phyloP scores from a whole-genome alignment of 2,113 vertebrate genomes.

The Lonchura striata region DNA sequence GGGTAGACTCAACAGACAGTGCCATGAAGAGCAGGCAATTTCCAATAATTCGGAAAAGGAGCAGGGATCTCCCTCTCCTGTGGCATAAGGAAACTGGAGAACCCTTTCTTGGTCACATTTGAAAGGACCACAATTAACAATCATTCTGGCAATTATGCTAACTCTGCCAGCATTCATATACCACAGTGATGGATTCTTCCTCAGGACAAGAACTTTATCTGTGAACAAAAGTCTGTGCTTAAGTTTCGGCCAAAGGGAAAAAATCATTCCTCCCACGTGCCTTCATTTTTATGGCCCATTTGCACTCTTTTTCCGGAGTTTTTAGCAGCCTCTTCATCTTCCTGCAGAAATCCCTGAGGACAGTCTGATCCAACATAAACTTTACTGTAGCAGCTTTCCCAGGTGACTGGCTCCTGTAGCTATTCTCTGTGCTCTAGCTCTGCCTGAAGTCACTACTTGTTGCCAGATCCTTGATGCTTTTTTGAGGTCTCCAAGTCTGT shows the following conservation, averaged over 20 bases:
- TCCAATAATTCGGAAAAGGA: neutral
- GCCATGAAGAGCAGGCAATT: neutral
- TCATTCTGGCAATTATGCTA: neutral
- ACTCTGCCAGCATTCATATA: neutral
- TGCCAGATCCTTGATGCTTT: neutral
- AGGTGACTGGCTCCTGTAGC: conserved; percentile 39
- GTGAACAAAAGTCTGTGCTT: neutral
- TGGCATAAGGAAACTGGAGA: neutral
- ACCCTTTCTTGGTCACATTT: neutral
- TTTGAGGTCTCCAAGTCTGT: neutral
- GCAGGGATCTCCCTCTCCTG: neutral
- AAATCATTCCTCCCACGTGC: neutral
- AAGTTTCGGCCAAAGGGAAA: conserved; percentile 2
- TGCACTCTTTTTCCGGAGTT: conserved; percentile 34
- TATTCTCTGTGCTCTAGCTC: neutral
- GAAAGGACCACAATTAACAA: neutral
- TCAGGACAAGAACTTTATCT: conserved; percentile 3
- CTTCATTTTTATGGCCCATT: conserved; percentile 55
- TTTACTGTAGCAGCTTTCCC: conserved; percentile 40
- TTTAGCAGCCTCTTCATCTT: conserved; percentile 55
- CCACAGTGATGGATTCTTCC: neutral
- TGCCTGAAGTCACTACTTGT: neutral
- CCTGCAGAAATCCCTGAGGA: conserved; percentile 22
- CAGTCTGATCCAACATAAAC: conserved; percentile 32
- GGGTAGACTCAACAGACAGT: neutral